Percentiles rank a stretch among this genome's conserved stretches.
Conservation (phyloP, 1,140 invertebrate species). For the Zaprionus lachaisei region DNA sequence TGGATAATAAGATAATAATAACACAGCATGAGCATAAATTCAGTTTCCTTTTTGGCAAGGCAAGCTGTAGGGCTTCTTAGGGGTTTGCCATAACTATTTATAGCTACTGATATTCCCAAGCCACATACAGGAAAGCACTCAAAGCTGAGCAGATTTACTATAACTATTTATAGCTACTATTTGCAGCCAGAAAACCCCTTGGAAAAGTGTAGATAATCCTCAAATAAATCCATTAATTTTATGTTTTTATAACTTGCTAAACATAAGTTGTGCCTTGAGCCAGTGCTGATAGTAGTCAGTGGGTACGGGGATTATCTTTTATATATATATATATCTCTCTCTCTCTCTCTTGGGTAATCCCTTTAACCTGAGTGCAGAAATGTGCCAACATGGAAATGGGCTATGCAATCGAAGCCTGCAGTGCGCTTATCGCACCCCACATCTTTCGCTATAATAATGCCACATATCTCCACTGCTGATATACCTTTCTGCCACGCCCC, state of each 20-base stretch:
- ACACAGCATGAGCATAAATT: background rate
- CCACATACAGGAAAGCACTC: background rate
- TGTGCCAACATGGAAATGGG: background rate
- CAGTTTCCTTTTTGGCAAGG: background rate
- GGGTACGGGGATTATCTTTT: too few species aligned
- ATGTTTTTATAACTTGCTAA: background rate
- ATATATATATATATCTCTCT: too few species aligned
- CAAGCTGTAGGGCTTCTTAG: background rate
- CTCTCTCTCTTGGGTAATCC: too few species aligned
- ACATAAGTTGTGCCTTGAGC: background rate
- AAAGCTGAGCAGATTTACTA: background rate
- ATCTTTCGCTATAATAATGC: constrained; percentile 25
- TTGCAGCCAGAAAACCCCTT: background rate
- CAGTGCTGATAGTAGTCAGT: background rate
- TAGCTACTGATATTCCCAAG: background rate
- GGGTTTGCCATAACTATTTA: background rate
- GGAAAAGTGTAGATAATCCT: background rate
- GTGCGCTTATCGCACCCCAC: constrained; percentile 11
- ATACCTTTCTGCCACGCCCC: background rate
- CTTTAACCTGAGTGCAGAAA: too few species aligned
- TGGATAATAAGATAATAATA: too few species aligned
- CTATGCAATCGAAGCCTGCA: background rate
- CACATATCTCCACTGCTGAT: constrained; percentile 15
- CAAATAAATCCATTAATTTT: background rate
- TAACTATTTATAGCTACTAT: background rate